Evolutionary conservation across 2,113 vertebrate genomes (phyloP).

Genomic region (cat (Felis catus)): DNA sequence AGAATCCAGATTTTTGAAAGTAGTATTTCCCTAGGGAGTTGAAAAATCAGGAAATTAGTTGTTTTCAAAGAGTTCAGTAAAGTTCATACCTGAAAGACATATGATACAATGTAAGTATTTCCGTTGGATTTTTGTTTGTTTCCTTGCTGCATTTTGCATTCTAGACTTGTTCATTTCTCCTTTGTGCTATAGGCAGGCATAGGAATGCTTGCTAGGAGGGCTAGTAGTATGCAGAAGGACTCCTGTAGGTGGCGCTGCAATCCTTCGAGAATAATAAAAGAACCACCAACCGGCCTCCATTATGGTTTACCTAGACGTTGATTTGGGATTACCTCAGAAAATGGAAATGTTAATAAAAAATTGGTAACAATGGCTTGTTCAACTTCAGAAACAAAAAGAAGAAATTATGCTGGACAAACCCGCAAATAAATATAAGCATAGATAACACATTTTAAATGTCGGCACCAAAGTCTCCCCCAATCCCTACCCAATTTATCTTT

Average conservation of each 20-base stretch:
- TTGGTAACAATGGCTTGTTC: neutral
- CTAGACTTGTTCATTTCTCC: neutral
- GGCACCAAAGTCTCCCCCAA: neutral
- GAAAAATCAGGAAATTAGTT: conserved; percentile 26
- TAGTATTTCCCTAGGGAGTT: neutral
- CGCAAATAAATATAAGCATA: conserved; percentile 22
- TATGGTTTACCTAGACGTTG: conserved; percentile 49
- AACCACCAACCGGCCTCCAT: conserved; percentile 63
- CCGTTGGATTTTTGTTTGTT: neutral
- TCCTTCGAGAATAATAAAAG: conserved; percentile 73
- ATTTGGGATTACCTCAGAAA: conserved; percentile 35
- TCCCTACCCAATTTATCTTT: neutral
- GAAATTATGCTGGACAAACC: neutral
- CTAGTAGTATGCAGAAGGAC: conserved; percentile 39
- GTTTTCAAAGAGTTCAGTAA: neutral
- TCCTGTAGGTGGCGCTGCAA: conserved; percentile 88
- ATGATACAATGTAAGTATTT: neutral
- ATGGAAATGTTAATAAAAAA: conserved; percentile 1
- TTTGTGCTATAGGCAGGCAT: neutral
- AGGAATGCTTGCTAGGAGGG: neutral
- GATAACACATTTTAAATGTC: neutral
- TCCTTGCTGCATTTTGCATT: neutral
- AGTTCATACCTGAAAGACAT: neutral
- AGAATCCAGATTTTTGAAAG: neutral
- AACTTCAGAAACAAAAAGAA: neutral